phyloP scores from a whole-genome alignment of 2,797 vertebrate genomes.

The Pempheris klunzingeri region DNA sequence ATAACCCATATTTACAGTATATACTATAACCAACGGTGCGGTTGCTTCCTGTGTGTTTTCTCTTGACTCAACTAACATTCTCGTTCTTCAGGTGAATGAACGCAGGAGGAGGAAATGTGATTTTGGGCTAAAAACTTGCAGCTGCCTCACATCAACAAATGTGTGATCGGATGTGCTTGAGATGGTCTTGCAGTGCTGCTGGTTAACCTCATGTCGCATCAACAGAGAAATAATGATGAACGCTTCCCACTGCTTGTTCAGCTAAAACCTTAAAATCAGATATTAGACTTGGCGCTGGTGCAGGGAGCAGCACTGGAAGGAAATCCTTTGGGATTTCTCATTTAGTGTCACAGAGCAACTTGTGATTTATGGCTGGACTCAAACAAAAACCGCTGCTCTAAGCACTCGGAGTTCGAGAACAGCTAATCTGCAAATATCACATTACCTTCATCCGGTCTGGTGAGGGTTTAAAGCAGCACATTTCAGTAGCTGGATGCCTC shows the following conservation, averaged over 20 bases:
- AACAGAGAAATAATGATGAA: constrained; percentile 22
- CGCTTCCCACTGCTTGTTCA: constrained; percentile 37
- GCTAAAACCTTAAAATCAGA: constrained; percentile 42
- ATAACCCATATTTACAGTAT: not conserved
- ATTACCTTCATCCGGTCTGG: constrained; percentile 37
- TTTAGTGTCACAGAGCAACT: constrained; percentile 46
- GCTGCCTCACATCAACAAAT: constrained; percentile 15
- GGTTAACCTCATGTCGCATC: constrained; percentile 18
- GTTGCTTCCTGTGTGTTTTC: not conserved
- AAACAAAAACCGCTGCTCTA: constrained; percentile 42
- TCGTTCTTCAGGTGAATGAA: not conserved
- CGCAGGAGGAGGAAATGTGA: not conserved
- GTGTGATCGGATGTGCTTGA: not conserved
- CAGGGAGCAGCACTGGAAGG: constrained; percentile 15
- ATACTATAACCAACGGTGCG: not conserved
- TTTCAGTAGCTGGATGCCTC: constrained; percentile 34
- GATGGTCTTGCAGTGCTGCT: constrained; percentile 2
- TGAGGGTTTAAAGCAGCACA: constrained; percentile 29
- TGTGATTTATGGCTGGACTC: constrained; percentile 47
- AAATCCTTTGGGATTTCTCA: constrained; percentile 57
- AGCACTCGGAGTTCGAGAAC: constrained; percentile 39
- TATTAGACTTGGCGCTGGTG: constrained; percentile 38
- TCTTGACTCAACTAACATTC: not conserved
- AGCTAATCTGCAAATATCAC: constrained; percentile 51
- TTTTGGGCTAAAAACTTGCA: not conserved